Percentiles rank a stretch among this genome's conserved stretches.
These are phyloP conservation scores for Tiaroga cobitis DNA, from an alignment of 2,797 vertebrate species.

Conservation along the genomic window DNA sequence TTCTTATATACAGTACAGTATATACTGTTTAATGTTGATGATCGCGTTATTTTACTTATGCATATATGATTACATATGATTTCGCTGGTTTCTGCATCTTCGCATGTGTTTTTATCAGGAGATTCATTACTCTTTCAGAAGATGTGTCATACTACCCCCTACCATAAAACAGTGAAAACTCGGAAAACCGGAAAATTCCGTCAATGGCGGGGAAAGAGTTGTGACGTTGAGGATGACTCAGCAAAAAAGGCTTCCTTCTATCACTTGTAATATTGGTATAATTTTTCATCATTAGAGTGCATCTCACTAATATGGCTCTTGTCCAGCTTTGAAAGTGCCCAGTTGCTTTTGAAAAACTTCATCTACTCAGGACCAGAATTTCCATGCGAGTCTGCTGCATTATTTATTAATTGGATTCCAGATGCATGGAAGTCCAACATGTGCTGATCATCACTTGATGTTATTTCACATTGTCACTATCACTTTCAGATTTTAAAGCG, in stretches of 20 bases:
- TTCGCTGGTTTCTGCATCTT: no score
- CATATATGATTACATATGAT: no score
- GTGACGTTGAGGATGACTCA: neutral
- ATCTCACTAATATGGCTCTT: slow-evolving; percentile 15
- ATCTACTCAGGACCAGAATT: neutral
- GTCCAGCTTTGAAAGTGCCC: slow-evolving; percentile 18
- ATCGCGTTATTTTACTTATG: no score
- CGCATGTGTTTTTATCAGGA: no score
- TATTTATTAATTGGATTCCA: neutral
- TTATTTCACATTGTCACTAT: neutral
- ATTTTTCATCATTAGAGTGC: slow-evolving; percentile 24
- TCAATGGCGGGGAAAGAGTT: no score
- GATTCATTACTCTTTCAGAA: no score
- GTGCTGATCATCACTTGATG: neutral
- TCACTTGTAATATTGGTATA: neutral
- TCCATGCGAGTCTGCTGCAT: neutral
- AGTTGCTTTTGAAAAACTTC: slow-evolving; percentile 24
- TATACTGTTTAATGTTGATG: no score
- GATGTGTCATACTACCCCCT: no score
- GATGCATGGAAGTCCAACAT: neutral
- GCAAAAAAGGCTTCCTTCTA: neutral
- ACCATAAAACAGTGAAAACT: no score
- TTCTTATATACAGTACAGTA: no score
- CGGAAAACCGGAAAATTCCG: no score
- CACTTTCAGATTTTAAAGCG: slow-evolving; percentile 85